Evolutionary conservation across 2,113 vertebrate genomes (phyloP).

Genomic region (Procavia capensis): DNA sequence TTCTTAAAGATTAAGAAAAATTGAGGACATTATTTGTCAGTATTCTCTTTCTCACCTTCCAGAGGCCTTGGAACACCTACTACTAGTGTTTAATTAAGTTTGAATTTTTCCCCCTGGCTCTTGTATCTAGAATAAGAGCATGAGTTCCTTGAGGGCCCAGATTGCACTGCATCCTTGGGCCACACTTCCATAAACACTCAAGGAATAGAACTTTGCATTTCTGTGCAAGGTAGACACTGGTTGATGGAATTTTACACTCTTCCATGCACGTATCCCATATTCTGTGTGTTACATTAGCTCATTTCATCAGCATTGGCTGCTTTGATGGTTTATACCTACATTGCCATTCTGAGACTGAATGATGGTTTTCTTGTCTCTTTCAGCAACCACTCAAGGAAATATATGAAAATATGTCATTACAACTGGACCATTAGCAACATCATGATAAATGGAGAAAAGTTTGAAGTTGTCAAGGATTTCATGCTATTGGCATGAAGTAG

Average conservation of each 20-base stretch:
- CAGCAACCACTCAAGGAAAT: constrained; percentile 47
- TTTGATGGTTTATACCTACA: constrained; percentile 31
- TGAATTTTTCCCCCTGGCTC: neutral
- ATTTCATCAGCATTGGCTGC: neutral
- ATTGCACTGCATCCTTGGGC: neutral
- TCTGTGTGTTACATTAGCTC: neutral
- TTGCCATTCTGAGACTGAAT: constrained; percentile 54
- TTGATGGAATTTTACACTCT: neutral
- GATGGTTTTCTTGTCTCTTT: constrained; percentile 63
- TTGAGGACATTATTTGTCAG: constrained; percentile 2
- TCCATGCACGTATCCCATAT: neutral
- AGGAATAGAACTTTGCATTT: neutral
- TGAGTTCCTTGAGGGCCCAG: constrained; percentile 4
- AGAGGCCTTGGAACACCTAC: neutral
- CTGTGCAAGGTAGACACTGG: neutral
- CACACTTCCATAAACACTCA: neutral
- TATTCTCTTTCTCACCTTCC: neutral
- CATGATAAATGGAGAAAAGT: too few relatives aligned
- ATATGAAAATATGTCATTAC: too few relatives aligned
- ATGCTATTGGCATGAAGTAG: neutral
- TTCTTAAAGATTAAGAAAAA: constrained; percentile 29
- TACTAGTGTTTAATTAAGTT: constrained; percentile 38
- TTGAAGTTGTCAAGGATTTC: too few relatives aligned
- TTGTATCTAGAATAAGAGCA: neutral
- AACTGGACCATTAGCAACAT: too few relatives aligned